These are phyloP conservation scores for Drosophila serrata DNA, from an alignment of 1,140 invertebrate species.

Conservation along the genomic window DNA sequence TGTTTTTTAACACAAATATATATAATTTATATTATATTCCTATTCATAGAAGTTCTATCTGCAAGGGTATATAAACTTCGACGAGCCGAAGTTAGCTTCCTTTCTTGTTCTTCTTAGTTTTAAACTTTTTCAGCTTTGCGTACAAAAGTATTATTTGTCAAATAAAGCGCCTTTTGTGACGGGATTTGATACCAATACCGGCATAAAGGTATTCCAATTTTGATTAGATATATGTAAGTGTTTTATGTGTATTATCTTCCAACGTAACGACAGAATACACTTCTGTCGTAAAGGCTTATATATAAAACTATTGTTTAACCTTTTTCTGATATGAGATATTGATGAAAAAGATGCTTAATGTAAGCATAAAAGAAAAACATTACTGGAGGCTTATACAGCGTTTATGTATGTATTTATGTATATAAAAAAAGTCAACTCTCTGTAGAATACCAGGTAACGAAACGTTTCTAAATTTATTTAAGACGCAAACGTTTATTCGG, in stretches of 20 bases:
- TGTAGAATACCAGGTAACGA: background rate
- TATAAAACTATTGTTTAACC: background rate
- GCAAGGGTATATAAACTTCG: no score
- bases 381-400: background rate
- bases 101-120: background rate
- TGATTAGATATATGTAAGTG: background rate
- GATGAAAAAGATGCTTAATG: background rate
- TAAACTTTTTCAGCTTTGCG: background rate
- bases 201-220: background rate
- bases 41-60: no score
- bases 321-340: background rate
- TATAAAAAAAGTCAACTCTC: background rate
- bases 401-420: background rate
- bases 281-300: background rate
- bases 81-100: no score
- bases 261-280: background rate
- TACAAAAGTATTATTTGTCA: background rate
- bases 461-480: background rate
- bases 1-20: no score
- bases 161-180: background rate
- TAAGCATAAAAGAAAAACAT: background rate
- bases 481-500: background rate
- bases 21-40: no score
- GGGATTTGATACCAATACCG: background rate
- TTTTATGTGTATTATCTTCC: background rate